Percentiles rank a stretch among this genome's conserved stretches.
Evolutionary conservation across 2,797 vertebrate species (phyloP).

Genomic region (Mionectes olivaceus): DNA sequence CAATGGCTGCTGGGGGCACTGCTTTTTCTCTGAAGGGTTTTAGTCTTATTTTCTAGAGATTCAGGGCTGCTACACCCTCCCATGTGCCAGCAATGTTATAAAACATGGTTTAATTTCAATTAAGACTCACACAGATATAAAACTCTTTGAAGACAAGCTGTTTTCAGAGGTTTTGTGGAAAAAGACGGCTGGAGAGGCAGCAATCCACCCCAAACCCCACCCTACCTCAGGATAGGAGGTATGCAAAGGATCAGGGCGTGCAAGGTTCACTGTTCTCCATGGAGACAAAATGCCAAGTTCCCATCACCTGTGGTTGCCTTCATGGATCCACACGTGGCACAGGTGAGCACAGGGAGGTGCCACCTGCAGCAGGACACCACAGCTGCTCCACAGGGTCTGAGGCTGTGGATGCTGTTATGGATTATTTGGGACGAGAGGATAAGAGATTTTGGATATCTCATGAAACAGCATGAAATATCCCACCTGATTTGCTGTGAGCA

Average conservation of each 20-base stretch:
- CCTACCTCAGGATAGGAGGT: not conserved
- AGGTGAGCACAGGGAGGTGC: accelerated
- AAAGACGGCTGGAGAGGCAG: not conserved
- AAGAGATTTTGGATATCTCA: not conserved
- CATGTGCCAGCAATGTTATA: not conserved
- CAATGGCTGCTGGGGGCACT: accelerated
- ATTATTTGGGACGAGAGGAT: not conserved
- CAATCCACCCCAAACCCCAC: not conserved
- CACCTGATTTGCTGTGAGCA: accelerated
- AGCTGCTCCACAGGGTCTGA: not conserved
- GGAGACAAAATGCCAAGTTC: not conserved
- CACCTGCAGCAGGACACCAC: accelerated
- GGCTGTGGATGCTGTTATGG: accelerated
- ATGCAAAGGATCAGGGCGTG: not conserved
- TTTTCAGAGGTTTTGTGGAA: not conserved
- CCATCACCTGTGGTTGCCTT: not conserved
- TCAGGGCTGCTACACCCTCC: not conserved
- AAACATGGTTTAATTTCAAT: not conserved
- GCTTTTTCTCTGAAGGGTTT: not conserved
- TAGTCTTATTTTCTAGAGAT: not conserved
- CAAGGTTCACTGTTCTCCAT: not conserved
- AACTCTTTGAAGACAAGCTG: accelerated
- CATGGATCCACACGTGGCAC: accelerated
- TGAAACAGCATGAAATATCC: accelerated
- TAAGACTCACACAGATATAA: not conserved